Evolutionary conservation across 2,113 vertebrate genomes (phyloP).

Genomic region (Bubo blakistoni): DNA sequence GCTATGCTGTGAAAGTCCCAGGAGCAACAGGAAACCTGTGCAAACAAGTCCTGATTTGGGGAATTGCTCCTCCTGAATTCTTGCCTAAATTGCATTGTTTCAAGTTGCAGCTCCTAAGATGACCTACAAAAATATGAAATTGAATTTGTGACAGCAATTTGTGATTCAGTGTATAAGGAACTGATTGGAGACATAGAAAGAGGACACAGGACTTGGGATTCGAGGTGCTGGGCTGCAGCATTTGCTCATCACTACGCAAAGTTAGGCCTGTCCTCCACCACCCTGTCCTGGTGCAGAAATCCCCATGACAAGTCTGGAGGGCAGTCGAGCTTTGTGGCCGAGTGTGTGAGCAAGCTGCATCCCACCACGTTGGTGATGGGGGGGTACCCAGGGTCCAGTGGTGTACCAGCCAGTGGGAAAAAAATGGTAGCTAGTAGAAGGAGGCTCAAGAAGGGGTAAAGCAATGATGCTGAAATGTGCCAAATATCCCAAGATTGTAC

Average conservation of each 20-base stretch:
- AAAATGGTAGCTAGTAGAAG: too few relatives aligned
- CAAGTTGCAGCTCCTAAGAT: not conserved
- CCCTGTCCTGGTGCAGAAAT: not conserved
- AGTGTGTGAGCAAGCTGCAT: not conserved
- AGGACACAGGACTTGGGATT: not conserved
- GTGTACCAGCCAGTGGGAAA: not conserved
- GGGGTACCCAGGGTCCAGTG: not conserved
- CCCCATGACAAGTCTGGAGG: accelerated
- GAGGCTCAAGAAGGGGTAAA: not conserved
- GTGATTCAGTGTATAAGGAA: not conserved
- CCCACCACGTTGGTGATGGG: accelerated
- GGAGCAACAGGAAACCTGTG: not conserved
- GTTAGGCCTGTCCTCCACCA: not conserved
- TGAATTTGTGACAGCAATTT: not conserved
- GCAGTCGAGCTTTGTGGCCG: not conserved
- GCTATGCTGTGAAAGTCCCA: not conserved
- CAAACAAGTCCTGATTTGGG: not conserved
- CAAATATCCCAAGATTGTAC: not conserved
- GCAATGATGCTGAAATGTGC: not conserved
- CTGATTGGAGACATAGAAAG: not conserved
- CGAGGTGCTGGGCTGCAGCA: not conserved
- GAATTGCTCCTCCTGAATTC: not conserved
- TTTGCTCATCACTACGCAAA: not conserved
- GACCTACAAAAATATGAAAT: not conserved
- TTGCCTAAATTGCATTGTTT: not conserved